phyloP scores from a whole-genome alignment of 2,888 invertebrate genomes.

The Clitarchus hookeri region DNA sequence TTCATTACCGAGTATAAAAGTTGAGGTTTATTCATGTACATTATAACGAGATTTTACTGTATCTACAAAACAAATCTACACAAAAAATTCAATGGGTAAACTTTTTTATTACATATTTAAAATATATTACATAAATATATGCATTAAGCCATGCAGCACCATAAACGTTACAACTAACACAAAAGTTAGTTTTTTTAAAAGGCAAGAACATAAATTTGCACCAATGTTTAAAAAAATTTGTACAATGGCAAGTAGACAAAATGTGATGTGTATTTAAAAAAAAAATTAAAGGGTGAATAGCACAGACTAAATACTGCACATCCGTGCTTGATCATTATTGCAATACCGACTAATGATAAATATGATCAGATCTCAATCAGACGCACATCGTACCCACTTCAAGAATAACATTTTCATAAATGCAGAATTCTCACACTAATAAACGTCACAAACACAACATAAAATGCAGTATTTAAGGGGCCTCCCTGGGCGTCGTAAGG shows the following conservation, averaged over 20 bases:
- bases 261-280: neutral
- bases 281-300: neutral
- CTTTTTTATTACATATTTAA: slow-evolving; percentile 8
- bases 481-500: too few relatives aligned
- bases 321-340: too few relatives aligned
- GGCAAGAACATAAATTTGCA: slow-evolving; percentile 2
- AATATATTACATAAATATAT: slow-evolving; percentile 14
- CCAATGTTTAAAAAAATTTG: neutral
- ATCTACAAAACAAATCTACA: neutral
- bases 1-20: too few relatives aligned
- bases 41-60: too few relatives aligned
- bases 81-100: neutral
- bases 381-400: neutral
- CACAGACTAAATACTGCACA: too few relatives aligned
- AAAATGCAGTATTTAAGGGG: too few relatives aligned
- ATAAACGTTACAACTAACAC: neutral
- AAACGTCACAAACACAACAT: too few relatives aligned
- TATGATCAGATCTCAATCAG: neutral
- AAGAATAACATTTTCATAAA: too few relatives aligned
- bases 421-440: too few relatives aligned
- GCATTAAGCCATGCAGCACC: slow-evolving; percentile 14
- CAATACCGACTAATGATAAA: neutral
- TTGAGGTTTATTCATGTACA: too few relatives aligned
- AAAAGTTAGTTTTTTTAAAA: neutral
- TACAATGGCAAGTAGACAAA: neutral